Conservation (phyloP, 2,797 vertebrate genomes). For the Tiaroga cobitis region DNA sequence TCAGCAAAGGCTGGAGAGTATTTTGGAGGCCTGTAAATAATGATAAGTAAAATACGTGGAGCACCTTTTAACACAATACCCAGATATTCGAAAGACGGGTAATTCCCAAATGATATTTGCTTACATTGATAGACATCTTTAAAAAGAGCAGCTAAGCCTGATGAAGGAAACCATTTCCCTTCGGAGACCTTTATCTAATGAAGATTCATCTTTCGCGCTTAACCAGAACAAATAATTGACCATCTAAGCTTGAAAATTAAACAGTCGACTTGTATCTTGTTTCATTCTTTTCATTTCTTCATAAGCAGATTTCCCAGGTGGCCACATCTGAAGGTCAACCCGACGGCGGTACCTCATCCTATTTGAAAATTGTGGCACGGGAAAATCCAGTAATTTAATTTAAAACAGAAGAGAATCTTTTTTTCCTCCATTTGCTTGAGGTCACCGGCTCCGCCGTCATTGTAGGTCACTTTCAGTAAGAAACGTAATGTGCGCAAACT, state of each 20-base stretch:
- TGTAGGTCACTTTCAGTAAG: slow-evolving; percentile 53
- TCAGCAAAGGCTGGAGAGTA: no score
- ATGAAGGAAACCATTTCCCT: slow-evolving; percentile 2
- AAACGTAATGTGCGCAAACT: slow-evolving; percentile 50
- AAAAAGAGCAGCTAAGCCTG: no score
- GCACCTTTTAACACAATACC: no score
- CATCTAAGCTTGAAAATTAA: slow-evolving; percentile 11
- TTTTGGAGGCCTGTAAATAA: no score
- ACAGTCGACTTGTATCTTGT: slow-evolving; percentile 3
- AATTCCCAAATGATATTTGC: no score
- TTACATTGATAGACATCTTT: no score
- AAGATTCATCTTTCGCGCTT: not conserved
- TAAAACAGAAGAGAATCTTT: slow-evolving; percentile 56
- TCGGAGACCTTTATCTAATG: slow-evolving; percentile 20
- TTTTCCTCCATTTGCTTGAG: slow-evolving; percentile 48
- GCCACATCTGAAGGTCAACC: slow-evolving; percentile 56
- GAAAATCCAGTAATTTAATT: slow-evolving; percentile 60
- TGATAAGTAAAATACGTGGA: no score
- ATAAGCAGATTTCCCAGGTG: slow-evolving; percentile 47
- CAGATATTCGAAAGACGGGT: no score
- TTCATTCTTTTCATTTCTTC: slow-evolving; percentile 20
- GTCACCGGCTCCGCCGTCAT: slow-evolving; percentile 40
- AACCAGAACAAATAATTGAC: slow-evolving; percentile 21
- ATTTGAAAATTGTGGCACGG: slow-evolving; percentile 42
- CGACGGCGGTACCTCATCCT: slow-evolving; percentile 46